Evolutionary conservation across 2,888 invertebrate genomes (phyloP).

Genomic region (Siphlonurus alternatus): DNA sequence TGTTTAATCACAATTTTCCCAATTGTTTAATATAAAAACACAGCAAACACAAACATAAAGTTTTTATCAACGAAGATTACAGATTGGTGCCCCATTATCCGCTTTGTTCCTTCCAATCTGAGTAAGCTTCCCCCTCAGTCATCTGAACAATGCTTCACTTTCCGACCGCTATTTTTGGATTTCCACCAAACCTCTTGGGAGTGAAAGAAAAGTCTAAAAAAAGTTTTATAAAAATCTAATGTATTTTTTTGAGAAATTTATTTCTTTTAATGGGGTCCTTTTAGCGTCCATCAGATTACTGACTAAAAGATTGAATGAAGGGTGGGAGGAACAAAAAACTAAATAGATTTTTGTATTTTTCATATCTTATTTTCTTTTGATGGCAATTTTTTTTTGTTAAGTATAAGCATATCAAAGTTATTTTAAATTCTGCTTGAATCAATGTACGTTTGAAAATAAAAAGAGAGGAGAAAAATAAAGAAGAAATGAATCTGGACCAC

Average conservation of each 20-base stretch:
- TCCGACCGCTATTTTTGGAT: background rate
- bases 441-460: no score
- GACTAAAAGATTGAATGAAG: background rate
- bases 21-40: no score
- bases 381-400: background rate
- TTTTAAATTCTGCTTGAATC: no score
- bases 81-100: background rate
- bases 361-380: background rate
- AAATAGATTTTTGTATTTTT: background rate
- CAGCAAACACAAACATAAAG: no score
- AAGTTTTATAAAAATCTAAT: background rate
- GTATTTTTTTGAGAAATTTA: background rate
- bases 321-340: background rate
- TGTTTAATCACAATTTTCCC: no score
- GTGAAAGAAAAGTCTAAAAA: background rate
- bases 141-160: no score
- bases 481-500: no score
- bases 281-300: background rate
- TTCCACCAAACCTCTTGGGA: background rate
- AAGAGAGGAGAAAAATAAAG: no score
- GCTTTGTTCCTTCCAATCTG: background rate
- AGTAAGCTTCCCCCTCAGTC: background rate
- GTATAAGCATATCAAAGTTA: no score
- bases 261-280: background rate
- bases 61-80: no score